Evolutionary conservation across 2,113 vertebrate species (phyloP).

Genomic region (Illadopsis cleaveri): DNA sequence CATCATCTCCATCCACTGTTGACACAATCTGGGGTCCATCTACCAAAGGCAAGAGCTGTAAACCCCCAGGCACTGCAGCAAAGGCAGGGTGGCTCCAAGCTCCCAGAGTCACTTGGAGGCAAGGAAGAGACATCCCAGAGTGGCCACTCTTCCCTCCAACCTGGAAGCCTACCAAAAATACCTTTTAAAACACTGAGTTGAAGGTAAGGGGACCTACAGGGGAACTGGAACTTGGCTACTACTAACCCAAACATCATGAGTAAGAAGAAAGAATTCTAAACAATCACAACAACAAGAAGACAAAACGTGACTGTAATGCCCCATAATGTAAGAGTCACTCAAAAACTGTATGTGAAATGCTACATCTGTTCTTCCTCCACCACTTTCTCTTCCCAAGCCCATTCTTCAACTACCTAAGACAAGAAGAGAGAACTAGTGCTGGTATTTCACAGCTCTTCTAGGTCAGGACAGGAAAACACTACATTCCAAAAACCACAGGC

Average conservation of each 20-base stretch:
- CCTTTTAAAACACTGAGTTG: not conserved
- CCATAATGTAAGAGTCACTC: slow-evolving; percentile 26
- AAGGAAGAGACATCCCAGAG: not conserved
- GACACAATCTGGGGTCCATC: not conserved
- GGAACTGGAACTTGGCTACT: not conserved
- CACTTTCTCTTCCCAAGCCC: not conserved
- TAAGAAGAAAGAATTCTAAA: not conserved
- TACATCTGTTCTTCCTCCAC: slow-evolving; percentile 35
- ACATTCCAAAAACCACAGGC: not conserved
- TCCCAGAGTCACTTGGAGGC: not conserved
- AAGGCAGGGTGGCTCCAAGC: not conserved
- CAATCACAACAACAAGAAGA: not conserved
- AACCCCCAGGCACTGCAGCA: not conserved
- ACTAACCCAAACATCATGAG: not conserved
- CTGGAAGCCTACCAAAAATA: not conserved
- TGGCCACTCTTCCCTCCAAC: not conserved
- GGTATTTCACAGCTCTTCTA: not conserved
- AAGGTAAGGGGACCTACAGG: not conserved
- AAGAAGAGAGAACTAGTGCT: not conserved
- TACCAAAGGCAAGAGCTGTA: not conserved
- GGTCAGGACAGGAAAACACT: not conserved
- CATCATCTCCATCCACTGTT: not conserved
- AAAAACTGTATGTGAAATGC: slow-evolving; percentile 38
- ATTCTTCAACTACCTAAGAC: not conserved
- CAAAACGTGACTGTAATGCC: slow-evolving; percentile 1